phyloP scores from a whole-genome alignment of 2,113 vertebrate species.

The Alaudala cheleensis region DNA sequence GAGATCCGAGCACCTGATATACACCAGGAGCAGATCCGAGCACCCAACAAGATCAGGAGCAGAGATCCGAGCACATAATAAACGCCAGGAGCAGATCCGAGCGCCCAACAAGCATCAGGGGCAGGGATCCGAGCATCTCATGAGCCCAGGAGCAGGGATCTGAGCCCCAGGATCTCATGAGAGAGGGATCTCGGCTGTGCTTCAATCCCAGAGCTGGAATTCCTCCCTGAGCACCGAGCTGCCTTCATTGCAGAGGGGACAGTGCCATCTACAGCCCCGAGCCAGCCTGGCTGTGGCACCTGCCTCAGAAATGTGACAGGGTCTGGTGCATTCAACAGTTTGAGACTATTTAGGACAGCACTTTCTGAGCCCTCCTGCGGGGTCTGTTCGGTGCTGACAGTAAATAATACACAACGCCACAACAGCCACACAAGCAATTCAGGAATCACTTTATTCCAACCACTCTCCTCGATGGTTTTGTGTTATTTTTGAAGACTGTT shows the following conservation, averaged over 20 bases:
- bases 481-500: not conserved
- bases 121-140: not conserved
- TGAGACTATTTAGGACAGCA: not conserved
- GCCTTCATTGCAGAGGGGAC: not conserved
- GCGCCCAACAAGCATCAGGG: not conserved
- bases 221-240: not conserved
- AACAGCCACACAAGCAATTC: not conserved
- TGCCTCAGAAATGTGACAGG: not conserved
- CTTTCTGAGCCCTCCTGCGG: not conserved
- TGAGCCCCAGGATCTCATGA: too few species aligned
- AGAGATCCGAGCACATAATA: not conserved
- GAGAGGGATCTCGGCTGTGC: not conserved
- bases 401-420: not conserved
- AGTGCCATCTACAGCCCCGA: constrained; percentile 52
- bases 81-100: not conserved
- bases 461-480: not conserved
- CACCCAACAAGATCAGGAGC: not conserved
- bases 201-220: not conserved
- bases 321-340: not conserved
- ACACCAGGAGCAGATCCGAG: not conserved
- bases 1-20: not conserved
- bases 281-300: not conserved
- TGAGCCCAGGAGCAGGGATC: not conserved
- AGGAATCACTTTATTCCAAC: not conserved
- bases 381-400: not conserved